Conservation (phyloP, 2,113 vertebrate species). For the Zingel zingel region DNA sequence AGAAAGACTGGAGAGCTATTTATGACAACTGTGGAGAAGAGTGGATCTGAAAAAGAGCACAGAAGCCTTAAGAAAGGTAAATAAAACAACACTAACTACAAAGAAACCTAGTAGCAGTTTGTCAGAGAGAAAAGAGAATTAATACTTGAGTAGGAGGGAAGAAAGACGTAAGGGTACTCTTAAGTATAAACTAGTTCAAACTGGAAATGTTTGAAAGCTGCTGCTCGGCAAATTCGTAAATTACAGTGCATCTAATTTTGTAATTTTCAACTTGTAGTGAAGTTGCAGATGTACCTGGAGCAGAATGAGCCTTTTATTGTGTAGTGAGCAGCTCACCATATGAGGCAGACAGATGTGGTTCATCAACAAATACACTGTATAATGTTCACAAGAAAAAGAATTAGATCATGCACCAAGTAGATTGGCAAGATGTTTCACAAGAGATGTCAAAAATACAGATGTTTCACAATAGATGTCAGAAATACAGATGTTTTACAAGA, state of each 20-base stretch:
- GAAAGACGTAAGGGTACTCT: not conserved
- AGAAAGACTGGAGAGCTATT: too few species aligned
- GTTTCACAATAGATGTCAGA: not conserved
- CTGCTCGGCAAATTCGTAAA: not conserved
- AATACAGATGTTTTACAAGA: not conserved
- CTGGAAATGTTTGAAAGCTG: conserved; percentile 1
- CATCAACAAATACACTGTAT: conserved; percentile 16
- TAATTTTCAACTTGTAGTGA: not conserved
- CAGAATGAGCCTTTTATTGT: conserved; percentile 33
- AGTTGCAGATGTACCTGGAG: conserved; percentile 25
- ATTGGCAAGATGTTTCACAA: conserved; percentile 33
- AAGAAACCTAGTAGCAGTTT: not conserved
- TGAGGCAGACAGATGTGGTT: conserved; percentile 53
- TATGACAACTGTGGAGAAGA: not conserved
- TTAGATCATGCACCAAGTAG: not conserved
- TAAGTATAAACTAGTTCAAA: conserved; percentile 1
- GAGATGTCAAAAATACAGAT: not conserved
- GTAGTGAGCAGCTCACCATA: conserved; percentile 33
- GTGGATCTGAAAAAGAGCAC: not conserved
- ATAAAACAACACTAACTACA: not conserved
- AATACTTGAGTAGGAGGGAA: not conserved
- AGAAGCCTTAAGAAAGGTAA: not conserved
- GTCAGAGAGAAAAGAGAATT: not conserved
- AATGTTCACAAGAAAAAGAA: conserved; percentile 15
- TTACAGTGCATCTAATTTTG: not conserved